Conservation (phyloP, 2,797 vertebrate species). For the Hippoglossus hippoglossus region DNA sequence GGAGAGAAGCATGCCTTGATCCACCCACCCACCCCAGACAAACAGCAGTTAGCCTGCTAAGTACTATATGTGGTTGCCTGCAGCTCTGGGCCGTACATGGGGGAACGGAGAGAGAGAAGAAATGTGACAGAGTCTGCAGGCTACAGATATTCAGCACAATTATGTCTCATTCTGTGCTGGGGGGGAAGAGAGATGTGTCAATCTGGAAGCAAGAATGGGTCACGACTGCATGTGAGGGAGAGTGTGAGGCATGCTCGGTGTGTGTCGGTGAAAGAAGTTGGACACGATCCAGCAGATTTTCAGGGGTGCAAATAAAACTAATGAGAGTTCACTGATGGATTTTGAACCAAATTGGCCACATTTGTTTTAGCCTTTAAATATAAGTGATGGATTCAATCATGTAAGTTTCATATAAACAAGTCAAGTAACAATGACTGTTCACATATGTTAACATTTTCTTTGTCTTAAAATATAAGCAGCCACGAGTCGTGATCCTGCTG, state of each 20-base stretch:
- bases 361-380: slow-evolving; percentile 41
- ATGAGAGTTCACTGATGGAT: slow-evolving; percentile 39
- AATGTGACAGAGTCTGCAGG: slow-evolving; percentile 71
- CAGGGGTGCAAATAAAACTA: slow-evolving; percentile 37
- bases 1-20: slow-evolving; percentile 85
- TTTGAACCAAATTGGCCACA: slow-evolving; percentile 37
- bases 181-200: slow-evolving; percentile 67
- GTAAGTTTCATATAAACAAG: slow-evolving; percentile 1
- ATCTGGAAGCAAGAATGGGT: slow-evolving; percentile 61
- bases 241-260: slow-evolving; percentile 21
- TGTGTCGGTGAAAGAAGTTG: slow-evolving; percentile 34
- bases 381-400: slow-evolving; percentile 11
- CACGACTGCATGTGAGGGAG: slow-evolving; percentile 42
- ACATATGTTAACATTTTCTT: neutral
- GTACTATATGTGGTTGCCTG: slow-evolving; percentile 70
- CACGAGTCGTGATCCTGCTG: neutral
- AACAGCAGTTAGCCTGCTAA: slow-evolving; percentile 79
- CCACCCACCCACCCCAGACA: slow-evolving; percentile 85
- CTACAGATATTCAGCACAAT: slow-evolving; percentile 72
- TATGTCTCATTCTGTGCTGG: slow-evolving; percentile 64
- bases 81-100: slow-evolving; percentile 65
- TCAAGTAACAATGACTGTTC: slow-evolving; percentile 2
- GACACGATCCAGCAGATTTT: slow-evolving; percentile 37
- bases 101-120: slow-evolving; percentile 50
- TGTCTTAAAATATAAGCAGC: slow-evolving; percentile 3